Conservation (phyloP, 2,113 vertebrate genomes). For the Notarius quadriscutis region DNA sequence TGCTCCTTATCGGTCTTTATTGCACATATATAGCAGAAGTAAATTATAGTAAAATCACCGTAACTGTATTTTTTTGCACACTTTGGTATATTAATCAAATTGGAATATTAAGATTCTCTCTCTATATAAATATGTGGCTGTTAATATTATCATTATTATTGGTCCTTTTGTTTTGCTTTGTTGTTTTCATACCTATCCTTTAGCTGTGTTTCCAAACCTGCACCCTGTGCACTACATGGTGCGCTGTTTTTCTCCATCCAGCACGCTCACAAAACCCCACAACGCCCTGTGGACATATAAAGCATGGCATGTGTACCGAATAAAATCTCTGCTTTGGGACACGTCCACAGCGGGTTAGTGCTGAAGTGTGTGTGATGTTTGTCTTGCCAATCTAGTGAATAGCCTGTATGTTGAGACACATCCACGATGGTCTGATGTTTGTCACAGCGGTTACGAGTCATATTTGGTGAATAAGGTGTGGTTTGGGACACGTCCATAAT, state of each 20-base stretch:
- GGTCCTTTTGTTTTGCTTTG: not conserved
- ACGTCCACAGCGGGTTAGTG: not conserved
- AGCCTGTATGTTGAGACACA: not conserved
- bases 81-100: constrained; percentile 33
- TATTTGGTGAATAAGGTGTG: not conserved
- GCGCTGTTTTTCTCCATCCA: not conserved
- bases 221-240: not conserved
- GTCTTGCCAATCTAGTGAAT: not conserved
- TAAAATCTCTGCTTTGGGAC: not conserved
- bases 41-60: constrained; percentile 53
- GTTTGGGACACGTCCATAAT: not conserved
- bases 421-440: too few relatives aligned
- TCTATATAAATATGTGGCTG: not conserved
- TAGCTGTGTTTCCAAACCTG: not conserved
- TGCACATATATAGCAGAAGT: constrained; percentile 55
- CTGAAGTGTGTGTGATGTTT: not conserved
- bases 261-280: not conserved
- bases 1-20: constrained; percentile 47
- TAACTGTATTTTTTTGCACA: constrained; percentile 61
- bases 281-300: not conserved
- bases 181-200: not conserved
- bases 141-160: not conserved
- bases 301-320: not conserved
- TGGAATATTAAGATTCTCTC: not conserved
- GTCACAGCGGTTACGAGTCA: not conserved